Base-by-base conservation (phyloP, 1,140 invertebrate species). In the Calosoma granatense region DNA sequence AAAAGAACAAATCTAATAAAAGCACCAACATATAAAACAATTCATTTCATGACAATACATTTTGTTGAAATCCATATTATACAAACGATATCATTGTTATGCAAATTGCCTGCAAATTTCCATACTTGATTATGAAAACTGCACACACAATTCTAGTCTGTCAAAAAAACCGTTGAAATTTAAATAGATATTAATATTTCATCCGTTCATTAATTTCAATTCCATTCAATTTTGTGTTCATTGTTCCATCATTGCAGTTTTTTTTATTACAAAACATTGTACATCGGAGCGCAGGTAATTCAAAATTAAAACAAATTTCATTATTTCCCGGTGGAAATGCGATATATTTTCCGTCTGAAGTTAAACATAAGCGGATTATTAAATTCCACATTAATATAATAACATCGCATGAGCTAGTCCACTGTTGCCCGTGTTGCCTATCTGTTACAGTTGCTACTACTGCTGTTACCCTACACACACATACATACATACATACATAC, bases 311-410 rank as follows among this genome's bases (percentile, higher is more conserved):
- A 47, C 17, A 47, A 47, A 47, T 47, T 47, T 47, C 9, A 47
- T 12, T 47, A 47, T 11, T 6, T 47, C 26, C 26, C 26, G 26
- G 26, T 30, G 14, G 26, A 6, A 30, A 6, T 14, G 41, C 41
- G 17, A 12, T 17, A 47, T 47, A 47, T 47, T 4, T 47, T 17
- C 15, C 17, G 9, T 47, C 41, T 47, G 9, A 47, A 47, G 9
- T 47, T 14, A 30, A 17, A 47, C 41, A 47, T 47, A 47, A 47
- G 41, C 41, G 41, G 41, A 47, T 47, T 47, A 47, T 47, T 47
- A 47, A 47, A 47, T 47, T 47, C 41, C 41, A 47, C 41, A 47
- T 47, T 47, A 12, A 47, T 47, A 47, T 47, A 47, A 47, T 47
- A 47, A 47, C 41, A 47, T 12, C 26, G 41, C 17, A 11, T 47